Evolutionary conservation across 2,888 invertebrate species (phyloP).

Genomic region (Mesorhabditis spiculigera): DNA sequence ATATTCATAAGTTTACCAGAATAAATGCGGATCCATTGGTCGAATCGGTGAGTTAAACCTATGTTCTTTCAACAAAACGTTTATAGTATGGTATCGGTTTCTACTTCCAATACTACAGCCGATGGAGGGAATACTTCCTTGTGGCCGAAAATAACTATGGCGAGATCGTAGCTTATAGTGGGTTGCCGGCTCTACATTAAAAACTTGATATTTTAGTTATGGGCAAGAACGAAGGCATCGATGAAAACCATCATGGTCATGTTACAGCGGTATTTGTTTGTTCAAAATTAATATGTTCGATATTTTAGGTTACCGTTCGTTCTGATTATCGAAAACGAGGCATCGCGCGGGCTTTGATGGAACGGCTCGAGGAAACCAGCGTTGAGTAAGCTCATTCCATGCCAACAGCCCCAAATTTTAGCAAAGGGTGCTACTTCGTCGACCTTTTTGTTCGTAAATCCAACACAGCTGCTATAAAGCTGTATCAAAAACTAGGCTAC

Average conservation of each 20-base stretch:
- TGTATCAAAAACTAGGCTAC: conserved; percentile 74
- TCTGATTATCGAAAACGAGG: not conserved
- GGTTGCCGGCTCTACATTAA: conserved; percentile 60
- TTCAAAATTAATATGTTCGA: not conserved
- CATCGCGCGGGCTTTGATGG: not conserved
- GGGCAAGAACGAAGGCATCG: conserved; percentile 95
- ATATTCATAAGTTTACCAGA: conserved; percentile 49
- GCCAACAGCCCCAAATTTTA: conserved; percentile 63
- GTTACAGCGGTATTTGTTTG: conserved; percentile 90
- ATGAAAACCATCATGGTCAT: conserved; percentile 97
- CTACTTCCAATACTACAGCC: conserved; percentile 92
- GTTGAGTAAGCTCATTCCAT: too few relatives aligned
- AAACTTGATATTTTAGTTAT: conserved; percentile 72
- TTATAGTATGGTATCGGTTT: conserved; percentile 67
- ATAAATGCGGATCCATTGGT: conserved; percentile 88
- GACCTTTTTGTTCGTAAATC: conserved; percentile 96
- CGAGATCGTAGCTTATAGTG: conserved; percentile 97
- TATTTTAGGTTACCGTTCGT: not conserved
- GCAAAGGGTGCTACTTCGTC: conserved; percentile 92
- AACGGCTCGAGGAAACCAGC: not conserved
- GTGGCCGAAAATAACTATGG: conserved; percentile 92
- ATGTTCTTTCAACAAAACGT: conserved; percentile 56
- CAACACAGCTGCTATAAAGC: conserved; percentile 91
- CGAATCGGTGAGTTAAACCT: conserved; percentile 70
- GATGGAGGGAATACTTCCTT: conserved; percentile 98